These are phyloP conservation scores for Uropsilus gracilis DNA, from an alignment of 2,113 vertebrate species.

Conservation along the genomic window DNA sequence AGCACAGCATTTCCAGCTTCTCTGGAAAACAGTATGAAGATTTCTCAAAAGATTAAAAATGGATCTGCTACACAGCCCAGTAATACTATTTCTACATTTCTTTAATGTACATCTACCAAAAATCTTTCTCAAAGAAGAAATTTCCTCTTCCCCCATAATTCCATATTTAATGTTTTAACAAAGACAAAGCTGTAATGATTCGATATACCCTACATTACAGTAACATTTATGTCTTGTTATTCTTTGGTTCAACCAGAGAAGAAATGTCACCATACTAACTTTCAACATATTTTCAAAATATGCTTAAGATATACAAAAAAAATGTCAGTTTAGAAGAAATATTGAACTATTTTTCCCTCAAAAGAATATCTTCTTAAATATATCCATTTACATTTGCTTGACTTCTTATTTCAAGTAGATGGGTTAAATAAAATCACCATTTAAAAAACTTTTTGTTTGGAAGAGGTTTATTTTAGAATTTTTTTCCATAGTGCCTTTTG, in stretches of 20 bases:
- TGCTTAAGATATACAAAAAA: constrained; percentile 58
- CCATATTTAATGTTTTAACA: background rate
- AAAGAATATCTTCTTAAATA: constrained; percentile 52
- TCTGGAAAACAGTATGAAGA: no score
- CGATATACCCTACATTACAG: background rate
- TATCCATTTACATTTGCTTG: constrained; percentile 48
- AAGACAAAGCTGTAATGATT: background rate
- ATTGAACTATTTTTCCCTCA: background rate
- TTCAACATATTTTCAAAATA: constrained; percentile 57
- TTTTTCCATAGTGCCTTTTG: background rate
- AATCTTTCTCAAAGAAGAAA: background rate
- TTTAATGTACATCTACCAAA: constrained; percentile 2
- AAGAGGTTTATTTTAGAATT: constrained; percentile 56
- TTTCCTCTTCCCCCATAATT: background rate
- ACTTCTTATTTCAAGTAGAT: constrained; percentile 44
- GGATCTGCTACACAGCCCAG: no score
- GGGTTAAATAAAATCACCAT: background rate
- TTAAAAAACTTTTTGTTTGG: constrained; percentile 2
- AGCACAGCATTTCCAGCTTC: background rate
- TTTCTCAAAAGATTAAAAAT: no score
- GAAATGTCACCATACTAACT: constrained; percentile 34
- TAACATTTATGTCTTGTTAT: background rate
- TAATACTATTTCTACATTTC: background rate
- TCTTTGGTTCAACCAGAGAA: background rate
- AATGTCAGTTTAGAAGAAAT: background rate